Evolutionary conservation across 30 jellyfish, hydroid and myxozoan genomes (phyloP).

Genomic region (Cassiopea xamachana): DNA sequence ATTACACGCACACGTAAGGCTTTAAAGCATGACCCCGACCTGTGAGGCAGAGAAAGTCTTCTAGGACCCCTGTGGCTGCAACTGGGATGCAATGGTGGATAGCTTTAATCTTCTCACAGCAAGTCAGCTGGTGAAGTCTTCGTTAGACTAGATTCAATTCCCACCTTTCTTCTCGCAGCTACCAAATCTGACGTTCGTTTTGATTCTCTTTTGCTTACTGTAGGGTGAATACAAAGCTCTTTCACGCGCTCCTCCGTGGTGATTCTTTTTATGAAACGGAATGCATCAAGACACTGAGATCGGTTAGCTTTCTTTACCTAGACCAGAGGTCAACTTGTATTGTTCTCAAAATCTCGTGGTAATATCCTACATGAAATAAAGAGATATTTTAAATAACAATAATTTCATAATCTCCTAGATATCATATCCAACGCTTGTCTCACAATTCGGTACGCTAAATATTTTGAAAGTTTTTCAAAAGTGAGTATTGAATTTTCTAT

Average conservation of each 20-base stretch:
- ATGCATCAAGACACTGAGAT: constrained; percentile 9
- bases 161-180: constrained; percentile 63
- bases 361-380: constrained; percentile 69
- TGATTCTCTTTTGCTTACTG: neutral
- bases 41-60: constrained; percentile 20
- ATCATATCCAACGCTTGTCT: constrained; percentile 60
- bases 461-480: constrained; percentile 34
- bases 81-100: constrained; percentile 61
- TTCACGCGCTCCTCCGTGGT: constrained; percentile 4
- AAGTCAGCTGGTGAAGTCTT: constrained; percentile 56
- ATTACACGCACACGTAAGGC: neutral
- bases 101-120: constrained; percentile 73
- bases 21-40: constrained; percentile 53
- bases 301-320: constrained; percentile 43
- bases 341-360: constrained; percentile 57
- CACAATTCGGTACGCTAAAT: constrained; percentile 56
- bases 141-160: constrained; percentile 24
- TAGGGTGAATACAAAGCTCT: neutral
- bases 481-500: constrained; percentile 25
- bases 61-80: constrained; percentile 66
- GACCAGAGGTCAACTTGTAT: constrained; percentile 53
- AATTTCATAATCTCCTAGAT: constrained; percentile 56
- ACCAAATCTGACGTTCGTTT: neutral
- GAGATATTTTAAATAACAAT: constrained; percentile 65
- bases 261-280: neutral